Percentiles rank a stretch among this genome's conserved stretches.
Conservation (phyloP, 2,113 vertebrate genomes). For the Entelurus aequoreus region DNA sequence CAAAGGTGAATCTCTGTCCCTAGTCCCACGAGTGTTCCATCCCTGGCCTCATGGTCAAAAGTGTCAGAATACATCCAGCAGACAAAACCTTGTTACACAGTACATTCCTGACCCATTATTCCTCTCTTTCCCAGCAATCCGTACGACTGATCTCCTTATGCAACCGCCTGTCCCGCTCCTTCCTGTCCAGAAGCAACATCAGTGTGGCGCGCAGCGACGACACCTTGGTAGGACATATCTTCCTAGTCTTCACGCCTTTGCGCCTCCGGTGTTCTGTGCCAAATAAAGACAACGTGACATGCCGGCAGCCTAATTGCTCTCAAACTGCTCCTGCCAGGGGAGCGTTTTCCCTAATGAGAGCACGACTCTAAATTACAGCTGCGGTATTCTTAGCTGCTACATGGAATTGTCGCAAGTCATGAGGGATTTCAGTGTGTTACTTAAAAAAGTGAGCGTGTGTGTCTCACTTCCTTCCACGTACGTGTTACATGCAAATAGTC, state of each 20-base stretch:
- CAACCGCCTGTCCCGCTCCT: constrained; percentile 96
- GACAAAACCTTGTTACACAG: not conserved
- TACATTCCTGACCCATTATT: not conserved
- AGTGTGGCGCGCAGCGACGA: constrained; percentile 94
- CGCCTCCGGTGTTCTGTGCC: too few species aligned
- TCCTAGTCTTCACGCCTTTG: too few species aligned
- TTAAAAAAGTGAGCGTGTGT: not conserved
- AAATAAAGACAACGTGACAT: too few species aligned
- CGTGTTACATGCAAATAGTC: not conserved
- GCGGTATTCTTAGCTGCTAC: constrained; percentile 6
- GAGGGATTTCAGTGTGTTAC: constrained; percentile 15
- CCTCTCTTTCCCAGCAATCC: constrained; percentile 80
- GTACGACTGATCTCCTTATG: constrained; percentile 97
- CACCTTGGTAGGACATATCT: constrained; percentile 79
- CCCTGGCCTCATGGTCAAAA: too few species aligned
- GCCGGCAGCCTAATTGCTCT: constrained; percentile 10
- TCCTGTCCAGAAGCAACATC: constrained; percentile 96
- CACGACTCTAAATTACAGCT: constrained; percentile 17
- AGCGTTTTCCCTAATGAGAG: constrained; percentile 1
- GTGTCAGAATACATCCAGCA: not conserved
- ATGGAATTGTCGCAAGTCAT: constrained; percentile 10
- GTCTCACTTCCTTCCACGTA: not conserved
- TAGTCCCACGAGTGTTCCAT: too few species aligned
- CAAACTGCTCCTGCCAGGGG: not conserved
- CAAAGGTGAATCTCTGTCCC: too few species aligned